Evolutionary conservation across 2,113 vertebrate species (phyloP), one percentile per base, ranked within the genome.

Genomic region (Hippolais icterina): DNA sequence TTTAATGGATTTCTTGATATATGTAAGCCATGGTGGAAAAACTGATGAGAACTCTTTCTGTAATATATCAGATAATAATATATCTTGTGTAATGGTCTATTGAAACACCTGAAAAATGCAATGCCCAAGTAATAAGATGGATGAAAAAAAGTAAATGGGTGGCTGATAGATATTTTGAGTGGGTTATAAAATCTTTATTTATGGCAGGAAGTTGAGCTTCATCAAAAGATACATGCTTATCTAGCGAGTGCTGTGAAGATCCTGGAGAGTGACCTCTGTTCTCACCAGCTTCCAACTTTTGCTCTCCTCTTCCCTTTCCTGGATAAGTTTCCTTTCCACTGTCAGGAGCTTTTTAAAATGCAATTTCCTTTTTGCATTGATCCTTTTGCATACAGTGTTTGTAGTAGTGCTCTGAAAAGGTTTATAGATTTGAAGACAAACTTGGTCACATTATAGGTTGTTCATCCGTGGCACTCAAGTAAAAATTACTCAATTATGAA

Each of bases 221-320:
- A 95, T 93, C 54, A 83, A 66, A 96, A 90, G 50, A 17, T 85
- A 4, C 2, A 22, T 61, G 29, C 61, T 95, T 94, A 89, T 78
- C 89, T 94, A 64, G 17, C 61, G 56, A 80, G 42, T 47, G 37
- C 59, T 87, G n/a, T 88, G 15, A 72, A 80, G 87, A 70, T 85
- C 61, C 84, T 96, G 93, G 74, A 79, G 53, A 50, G 35, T 96
- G 84, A 95, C 84, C 93, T 90, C 80, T 94, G 50, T 71, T 85
- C 56, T 87, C 18, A 61, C 25, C 13, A 69, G 15, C 81, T 93
- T 85, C 74, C 37, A 76, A 21, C 74, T 76, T 89, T 2, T 79
- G 41, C 53, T 71, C 5, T 59, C 61, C 72, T 66, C 63, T 87
- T 96, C 81, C 61, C 15, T 72, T 94, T 94, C 94, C 89, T 93